A percentile compares a stretch with the other conserved stretches of the same genome.
Conservation (phyloP, 1,140 invertebrate species). For the Episyrphus balteatus region DNA sequence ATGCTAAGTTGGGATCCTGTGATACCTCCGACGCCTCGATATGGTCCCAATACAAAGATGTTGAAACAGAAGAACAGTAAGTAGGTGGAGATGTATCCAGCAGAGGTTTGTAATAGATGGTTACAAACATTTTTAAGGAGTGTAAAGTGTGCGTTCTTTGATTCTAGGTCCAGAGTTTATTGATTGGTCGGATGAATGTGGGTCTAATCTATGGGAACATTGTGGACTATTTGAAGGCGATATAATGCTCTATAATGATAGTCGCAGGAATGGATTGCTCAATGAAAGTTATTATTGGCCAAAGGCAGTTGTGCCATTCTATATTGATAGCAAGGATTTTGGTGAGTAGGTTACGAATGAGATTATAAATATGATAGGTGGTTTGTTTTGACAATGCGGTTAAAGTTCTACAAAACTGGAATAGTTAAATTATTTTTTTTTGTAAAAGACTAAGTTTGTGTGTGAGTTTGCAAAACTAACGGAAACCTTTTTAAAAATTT, state of each 20-base stretch:
- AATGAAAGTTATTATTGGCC: constrained; percentile 50
- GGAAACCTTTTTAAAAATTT: too few relatives aligned
- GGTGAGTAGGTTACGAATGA: constrained; percentile 38
- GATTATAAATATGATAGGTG: not conserved
- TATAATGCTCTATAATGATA: constrained; percentile 41
- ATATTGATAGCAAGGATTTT: constrained; percentile 52
- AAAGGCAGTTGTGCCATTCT: constrained; percentile 50
- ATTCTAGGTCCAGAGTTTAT: constrained; percentile 42
- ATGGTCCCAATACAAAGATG: constrained; percentile 34
- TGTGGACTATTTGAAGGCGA: constrained; percentile 47
- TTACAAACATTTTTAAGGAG: not conserved
- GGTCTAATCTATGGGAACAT: constrained; percentile 53
- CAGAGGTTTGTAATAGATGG: too few relatives aligned
- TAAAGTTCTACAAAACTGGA: too few relatives aligned
- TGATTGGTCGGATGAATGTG: constrained; percentile 45
- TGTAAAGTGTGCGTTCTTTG: not conserved
- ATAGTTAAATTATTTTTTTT: too few relatives aligned
- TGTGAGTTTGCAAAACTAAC: too few relatives aligned
- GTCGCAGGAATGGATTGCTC: constrained; percentile 46
- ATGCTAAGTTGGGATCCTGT: constrained; percentile 8
- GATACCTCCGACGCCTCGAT: constrained; percentile 20
- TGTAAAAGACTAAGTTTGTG: too few relatives aligned
- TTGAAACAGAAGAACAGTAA: constrained; percentile 28
- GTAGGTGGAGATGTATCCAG: constrained; percentile 1
- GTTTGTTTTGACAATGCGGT: too few relatives aligned